Evolutionary conservation across 2,113 vertebrate species (phyloP), one percentile per base, ranked within the genome.

Genomic region (Dunckerocampus dactyliophorus): DNA sequence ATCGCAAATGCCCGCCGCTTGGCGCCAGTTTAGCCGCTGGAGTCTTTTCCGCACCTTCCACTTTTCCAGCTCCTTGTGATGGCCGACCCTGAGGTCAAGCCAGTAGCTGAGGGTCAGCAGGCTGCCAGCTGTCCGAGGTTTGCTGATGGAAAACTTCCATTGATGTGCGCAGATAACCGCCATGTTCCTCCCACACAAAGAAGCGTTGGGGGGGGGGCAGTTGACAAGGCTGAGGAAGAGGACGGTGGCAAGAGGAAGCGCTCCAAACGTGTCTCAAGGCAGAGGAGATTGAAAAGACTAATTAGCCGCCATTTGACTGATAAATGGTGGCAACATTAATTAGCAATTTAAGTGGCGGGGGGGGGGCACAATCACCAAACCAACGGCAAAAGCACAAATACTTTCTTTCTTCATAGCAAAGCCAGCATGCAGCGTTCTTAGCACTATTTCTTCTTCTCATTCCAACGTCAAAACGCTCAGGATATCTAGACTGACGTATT

Each of bases 281-380:
- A 61, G 85, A 86, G 19, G 85, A 91, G 88, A 90, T 90, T 91
- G 88, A 90, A 92, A 92, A 91, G 90, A 91, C 85, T 91, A 91
- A 93, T 92, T 92, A 93, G 89, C 85, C 89, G 87, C 82, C 79
- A 77, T 85, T 76, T 89, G 85, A 88, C 87, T 82, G 89, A 92
- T 93, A 91, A 93, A 91, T 82, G 81, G 85, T 75, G 67, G 82
- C 86, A 83, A 83, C 86, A 86, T 91, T 92, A 92, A 93, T 92
- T 91, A 92, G 88, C 84, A 72, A 81, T 91, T 88, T 89, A 75
- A 86, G 76, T 68, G 79, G 83, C 76, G 80, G 82, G 71, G 31
- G 31, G 31, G 31, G 31, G 31, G 31, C 31, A 4, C 24, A 28
- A 28, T 3, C 24, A 28, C 31, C 31, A 34, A 34, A 8, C 31